Conservation (phyloP, 53 echinoderm and acorn worm species). For the Echinarachnius parma region DNA sequence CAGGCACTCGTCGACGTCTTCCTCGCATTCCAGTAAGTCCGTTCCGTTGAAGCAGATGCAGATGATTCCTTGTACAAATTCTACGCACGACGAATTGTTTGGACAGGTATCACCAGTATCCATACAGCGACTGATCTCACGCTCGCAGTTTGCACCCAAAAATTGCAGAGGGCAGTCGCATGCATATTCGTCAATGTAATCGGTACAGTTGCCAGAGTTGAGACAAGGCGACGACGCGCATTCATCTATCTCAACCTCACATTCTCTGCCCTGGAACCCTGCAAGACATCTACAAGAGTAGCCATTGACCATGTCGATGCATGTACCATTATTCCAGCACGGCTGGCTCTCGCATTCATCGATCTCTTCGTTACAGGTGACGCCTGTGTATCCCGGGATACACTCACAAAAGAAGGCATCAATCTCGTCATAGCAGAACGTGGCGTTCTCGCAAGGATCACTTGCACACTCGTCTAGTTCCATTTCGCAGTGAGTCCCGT, state of each 20-base stretch:
- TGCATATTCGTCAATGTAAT: constrained; percentile 40
- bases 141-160: too few relatives aligned
- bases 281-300: constrained; percentile 53
- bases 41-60: too few relatives aligned
- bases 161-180: constrained; percentile 62
- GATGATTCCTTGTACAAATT: too few relatives aligned
- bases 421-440: constrained; percentile 1
- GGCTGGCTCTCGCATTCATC: constrained; percentile 50
- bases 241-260: constrained; percentile 46
- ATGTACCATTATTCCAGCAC: constrained; percentile 52
- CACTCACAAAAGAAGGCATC: constrained; percentile 20
- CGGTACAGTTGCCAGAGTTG: constrained; percentile 44
- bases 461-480: constrained; percentile 21
- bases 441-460: constrained; percentile 15
- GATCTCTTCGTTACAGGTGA: constrained; percentile 20
- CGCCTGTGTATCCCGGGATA: constrained; percentile 4
- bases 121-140: too few relatives aligned
- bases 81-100: too few relatives aligned
- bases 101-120: too few relatives aligned
- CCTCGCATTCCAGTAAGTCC: too few relatives aligned
- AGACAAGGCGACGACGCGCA: constrained; percentile 54
- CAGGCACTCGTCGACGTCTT: too few relatives aligned
- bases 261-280: constrained; percentile 44
- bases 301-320: constrained; percentile 36
- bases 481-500: constrained; percentile 2